These are phyloP conservation scores for Anoplolepis gracilipes DNA, from an alignment of 1,140 invertebrate genomes.

Conservation along the genomic window DNA sequence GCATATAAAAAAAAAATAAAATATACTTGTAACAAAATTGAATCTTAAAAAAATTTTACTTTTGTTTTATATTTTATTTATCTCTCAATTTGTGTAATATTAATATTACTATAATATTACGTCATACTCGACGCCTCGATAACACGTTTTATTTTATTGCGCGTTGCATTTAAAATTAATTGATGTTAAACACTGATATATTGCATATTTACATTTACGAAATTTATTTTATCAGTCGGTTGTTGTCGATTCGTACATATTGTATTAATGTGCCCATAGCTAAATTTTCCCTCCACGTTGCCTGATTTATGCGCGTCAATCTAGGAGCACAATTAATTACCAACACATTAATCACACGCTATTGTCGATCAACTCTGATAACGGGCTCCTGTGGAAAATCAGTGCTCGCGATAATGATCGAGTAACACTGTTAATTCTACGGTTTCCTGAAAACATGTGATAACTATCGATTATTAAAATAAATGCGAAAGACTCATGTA, in stretches of 20 bases:
- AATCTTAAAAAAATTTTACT: neutral
- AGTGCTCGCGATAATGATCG: slow-evolving; percentile 41
- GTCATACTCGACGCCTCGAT: too few relatives aligned
- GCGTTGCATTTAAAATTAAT: neutral
- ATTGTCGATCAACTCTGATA: slow-evolving; percentile 56
- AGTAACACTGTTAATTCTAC: slow-evolving; percentile 9
- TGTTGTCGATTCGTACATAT: neutral
- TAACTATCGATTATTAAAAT: neutral
- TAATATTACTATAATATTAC: too few relatives aligned
- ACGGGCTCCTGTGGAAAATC: slow-evolving; percentile 36
- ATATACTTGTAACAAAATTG: neutral
- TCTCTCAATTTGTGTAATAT: neutral
- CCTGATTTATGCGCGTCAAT: slow-evolving; percentile 53
- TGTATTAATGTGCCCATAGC: neutral
- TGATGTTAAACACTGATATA: neutral
- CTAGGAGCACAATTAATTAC: slow-evolving; percentile 54
- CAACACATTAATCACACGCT: slow-evolving; percentile 53
- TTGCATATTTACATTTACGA: neutral
- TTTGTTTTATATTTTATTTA: neutral
- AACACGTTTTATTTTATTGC: neutral
- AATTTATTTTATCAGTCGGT: slow-evolving; percentile 29
- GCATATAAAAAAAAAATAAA: neutral
- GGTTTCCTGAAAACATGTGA: neutral
- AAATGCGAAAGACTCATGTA: neutral
- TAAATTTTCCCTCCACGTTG: slow-evolving; percentile 35